These are phyloP conservation scores for Palythoa heliodiscus DNA, from an alignment of 92 coral and sea anemone genomes.

Conservation along the genomic window DNA sequence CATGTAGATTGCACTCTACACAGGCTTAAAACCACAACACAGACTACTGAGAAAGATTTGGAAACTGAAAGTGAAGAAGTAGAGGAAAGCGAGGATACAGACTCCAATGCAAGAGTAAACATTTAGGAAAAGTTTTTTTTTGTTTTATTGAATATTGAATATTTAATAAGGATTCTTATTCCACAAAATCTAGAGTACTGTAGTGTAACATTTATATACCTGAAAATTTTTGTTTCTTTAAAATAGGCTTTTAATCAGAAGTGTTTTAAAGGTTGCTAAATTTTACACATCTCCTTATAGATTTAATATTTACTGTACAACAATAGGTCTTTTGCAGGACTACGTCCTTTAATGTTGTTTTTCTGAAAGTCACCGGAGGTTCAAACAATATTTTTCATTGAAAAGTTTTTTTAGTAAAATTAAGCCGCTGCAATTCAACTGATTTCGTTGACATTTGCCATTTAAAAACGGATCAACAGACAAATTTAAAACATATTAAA, in stretches of 20 bases:
- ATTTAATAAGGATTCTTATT: neutral
- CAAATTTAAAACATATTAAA: too few relatives aligned
- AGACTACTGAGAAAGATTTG: slow-evolving; percentile 44
- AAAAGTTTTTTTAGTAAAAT: too few relatives aligned
- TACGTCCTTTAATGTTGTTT: too few relatives aligned
- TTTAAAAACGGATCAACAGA: too few relatives aligned
- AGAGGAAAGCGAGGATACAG: slow-evolving; percentile 34
- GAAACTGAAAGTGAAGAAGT: slow-evolving; percentile 40
- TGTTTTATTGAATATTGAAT: neutral
- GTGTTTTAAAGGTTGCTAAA: slow-evolving; percentile 4
- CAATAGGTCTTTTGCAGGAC: too few relatives aligned
- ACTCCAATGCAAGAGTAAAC: slow-evolving; percentile 22
- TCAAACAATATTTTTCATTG: too few relatives aligned
- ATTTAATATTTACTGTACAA: slow-evolving; percentile 6
- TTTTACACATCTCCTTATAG: slow-evolving; percentile 1
- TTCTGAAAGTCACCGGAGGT: too few relatives aligned
- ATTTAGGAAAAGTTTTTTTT: slow-evolving; percentile 24
- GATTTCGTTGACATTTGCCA: too few relatives aligned
- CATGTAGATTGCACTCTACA: slow-evolving; percentile 52
- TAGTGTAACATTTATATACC: slow-evolving; percentile 5
- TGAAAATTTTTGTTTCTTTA: slow-evolving; percentile 12
- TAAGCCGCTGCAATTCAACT: too few relatives aligned
- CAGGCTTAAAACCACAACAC: slow-evolving; percentile 47
- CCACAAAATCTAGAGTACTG: slow-evolving; percentile 4
- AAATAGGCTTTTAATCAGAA: slow-evolving; percentile 10